Percentiles rank a stretch among this genome's conserved stretches.
phyloP scores from a whole-genome alignment of 2,797 vertebrate genomes.

The Selene dorsalis region DNA sequence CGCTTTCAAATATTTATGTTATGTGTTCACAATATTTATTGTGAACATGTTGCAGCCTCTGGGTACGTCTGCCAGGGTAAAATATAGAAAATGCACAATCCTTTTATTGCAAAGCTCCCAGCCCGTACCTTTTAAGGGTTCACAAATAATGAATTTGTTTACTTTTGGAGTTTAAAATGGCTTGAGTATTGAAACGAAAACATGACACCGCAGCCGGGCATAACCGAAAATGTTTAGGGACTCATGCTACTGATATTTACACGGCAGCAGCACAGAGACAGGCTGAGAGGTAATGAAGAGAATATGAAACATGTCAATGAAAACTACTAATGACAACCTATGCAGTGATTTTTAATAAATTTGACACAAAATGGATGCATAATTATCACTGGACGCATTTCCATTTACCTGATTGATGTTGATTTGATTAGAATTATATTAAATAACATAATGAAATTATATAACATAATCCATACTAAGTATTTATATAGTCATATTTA shows the following conservation, averaged over 20 bases:
- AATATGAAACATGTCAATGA: not conserved
- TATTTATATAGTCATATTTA: no score
- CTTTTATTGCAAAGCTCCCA: conserved; percentile 42
- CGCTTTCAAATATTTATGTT: conserved; percentile 59
- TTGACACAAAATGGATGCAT: no score
- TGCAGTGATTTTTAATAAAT: not conserved
- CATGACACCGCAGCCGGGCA: not conserved
- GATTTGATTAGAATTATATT: no score
- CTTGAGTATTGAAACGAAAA: not conserved
- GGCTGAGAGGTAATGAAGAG: not conserved
- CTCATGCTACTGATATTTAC: no score
- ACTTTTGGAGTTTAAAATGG: conserved; percentile 8
- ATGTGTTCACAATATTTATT: conserved; percentile 29
- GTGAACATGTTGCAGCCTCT: conserved; percentile 41
- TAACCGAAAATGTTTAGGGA: not conserved
- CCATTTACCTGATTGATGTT: no score
- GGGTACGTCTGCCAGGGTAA: conserved; percentile 37
- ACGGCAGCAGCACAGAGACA: not conserved
- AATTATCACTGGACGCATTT: no score
- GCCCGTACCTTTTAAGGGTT: conserved; percentile 10
- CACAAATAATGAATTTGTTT: conserved; percentile 16
- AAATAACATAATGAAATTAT: no score
- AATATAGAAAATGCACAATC: conserved; percentile 44
- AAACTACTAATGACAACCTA: no score
- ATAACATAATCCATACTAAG: no score